phyloP scores from a whole-genome alignment of 2,888 invertebrate species.

The Elysia crispata region DNA sequence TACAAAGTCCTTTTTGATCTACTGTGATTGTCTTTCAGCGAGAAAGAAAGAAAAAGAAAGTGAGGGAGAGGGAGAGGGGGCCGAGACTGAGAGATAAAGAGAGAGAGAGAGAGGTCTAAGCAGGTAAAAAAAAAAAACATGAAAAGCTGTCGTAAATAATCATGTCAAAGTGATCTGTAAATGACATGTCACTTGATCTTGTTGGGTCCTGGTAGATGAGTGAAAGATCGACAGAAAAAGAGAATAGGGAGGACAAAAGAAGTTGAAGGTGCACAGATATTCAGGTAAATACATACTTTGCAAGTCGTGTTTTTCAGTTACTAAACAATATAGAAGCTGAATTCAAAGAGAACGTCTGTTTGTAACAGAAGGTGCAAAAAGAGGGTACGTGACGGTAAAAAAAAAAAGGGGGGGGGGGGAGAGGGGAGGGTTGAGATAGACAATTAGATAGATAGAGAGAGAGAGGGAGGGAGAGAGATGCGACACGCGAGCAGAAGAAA shows the following conservation, averaged over 20 bases:
- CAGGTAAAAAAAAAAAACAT: not conserved
- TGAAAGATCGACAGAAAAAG: not conserved
- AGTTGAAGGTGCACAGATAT: no score
- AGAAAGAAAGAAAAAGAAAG: not conserved
- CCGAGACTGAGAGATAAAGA: slow-evolving; percentile 16
- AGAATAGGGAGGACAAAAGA: slow-evolving; percentile 26
- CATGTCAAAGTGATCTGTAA: not conserved
- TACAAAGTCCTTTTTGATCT: slow-evolving; percentile 50
- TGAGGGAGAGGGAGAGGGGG: not conserved
- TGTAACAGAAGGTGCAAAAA: no score
- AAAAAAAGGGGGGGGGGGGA: slow-evolving; percentile 19
- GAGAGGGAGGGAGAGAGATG: slow-evolving; percentile 46
- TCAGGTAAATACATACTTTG: no score
- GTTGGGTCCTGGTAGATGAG: no score
- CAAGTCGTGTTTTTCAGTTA: no score
- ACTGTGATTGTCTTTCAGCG: not conserved
- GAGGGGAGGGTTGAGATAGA: slow-evolving; percentile 28
- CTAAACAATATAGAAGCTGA: no score
- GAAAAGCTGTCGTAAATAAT: not conserved
- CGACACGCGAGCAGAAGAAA: not conserved
- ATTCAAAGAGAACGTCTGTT: no score
- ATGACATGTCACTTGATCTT: no score
- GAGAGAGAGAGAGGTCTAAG: slow-evolving; percentile 22
- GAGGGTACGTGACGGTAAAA: no score
- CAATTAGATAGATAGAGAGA: slow-evolving; percentile 24